phyloP scores from a whole-genome alignment of 2,113 vertebrate genomes.

The Isurus oxyrinchus region DNA sequence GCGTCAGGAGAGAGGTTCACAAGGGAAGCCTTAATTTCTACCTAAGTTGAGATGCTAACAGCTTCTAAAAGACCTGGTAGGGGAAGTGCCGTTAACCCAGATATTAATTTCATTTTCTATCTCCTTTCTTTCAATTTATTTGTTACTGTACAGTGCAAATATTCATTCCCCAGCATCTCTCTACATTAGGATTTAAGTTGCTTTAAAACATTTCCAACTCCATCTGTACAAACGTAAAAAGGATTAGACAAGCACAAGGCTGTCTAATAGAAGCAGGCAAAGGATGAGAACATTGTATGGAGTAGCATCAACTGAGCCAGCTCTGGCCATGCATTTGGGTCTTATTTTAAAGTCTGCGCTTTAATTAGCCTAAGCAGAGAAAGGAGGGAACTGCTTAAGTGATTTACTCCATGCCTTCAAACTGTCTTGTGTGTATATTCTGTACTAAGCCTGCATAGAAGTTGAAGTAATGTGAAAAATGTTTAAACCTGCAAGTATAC shows the following conservation, averaged over 20 bases:
- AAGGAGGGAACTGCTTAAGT: background rate
- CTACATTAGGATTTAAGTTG: background rate
- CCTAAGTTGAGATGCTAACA: too few relatives aligned
- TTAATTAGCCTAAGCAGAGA: background rate
- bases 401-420: background rate
- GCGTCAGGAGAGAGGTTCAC: background rate
- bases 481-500: background rate
- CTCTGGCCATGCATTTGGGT: background rate
- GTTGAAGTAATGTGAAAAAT: background rate
- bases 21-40: background rate
- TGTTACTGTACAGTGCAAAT: background rate
- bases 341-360: background rate
- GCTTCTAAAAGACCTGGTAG: background rate
- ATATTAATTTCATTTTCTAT: background rate
- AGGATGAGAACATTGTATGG: background rate
- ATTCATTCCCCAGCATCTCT: background rate
- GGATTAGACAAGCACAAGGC: background rate
- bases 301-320: background rate
- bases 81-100: background rate
- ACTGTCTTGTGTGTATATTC: background rate
- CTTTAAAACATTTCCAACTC: background rate
- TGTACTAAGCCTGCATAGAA: background rate
- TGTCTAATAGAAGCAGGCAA: background rate
- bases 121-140: background rate
- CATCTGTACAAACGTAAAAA: constrained; percentile 1